Percentiles rank a stretch among this genome's conserved stretches.
Evolutionary conservation across 2,888 invertebrate species (phyloP).

Genomic region (Leptinotarsa juncta): DNA sequence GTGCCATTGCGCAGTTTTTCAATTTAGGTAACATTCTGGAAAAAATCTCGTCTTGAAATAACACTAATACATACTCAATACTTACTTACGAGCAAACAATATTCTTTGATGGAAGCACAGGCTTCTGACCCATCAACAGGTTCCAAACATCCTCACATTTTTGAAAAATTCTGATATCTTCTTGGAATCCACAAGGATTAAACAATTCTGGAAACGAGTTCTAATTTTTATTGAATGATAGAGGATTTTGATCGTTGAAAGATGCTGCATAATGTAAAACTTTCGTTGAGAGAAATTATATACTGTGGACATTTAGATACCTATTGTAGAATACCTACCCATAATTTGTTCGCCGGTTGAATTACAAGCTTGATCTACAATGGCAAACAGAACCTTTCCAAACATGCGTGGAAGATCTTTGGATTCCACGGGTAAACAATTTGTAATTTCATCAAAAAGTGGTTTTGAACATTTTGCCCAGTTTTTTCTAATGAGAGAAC

Average conservation of each 20-base stretch:
- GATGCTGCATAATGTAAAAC: not conserved
- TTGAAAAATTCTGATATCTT: conserved; percentile 28
- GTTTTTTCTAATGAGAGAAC: conserved; percentile 38
- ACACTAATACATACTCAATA: not conserved
- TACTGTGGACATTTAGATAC: too few relatives aligned
- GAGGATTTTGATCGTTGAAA: too few relatives aligned
- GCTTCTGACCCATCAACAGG: conserved; percentile 27
- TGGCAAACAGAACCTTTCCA: conserved; percentile 32
- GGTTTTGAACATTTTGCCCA: conserved; percentile 40
- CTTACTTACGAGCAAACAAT: conserved; percentile 44
- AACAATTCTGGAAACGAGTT: conserved; percentile 37
- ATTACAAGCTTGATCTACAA: conserved; percentile 41
- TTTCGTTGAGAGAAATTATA: too few relatives aligned
- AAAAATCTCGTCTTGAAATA: conserved; percentile 12
- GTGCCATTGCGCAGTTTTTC: conserved; percentile 33
- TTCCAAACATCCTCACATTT: conserved; percentile 33
- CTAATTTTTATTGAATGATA: too few relatives aligned
- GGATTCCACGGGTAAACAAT: conserved; percentile 41
- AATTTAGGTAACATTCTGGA: conserved; percentile 37
- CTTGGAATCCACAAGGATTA: conserved; percentile 39
- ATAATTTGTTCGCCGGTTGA: conserved; percentile 45
- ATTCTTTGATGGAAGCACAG: conserved; percentile 39
- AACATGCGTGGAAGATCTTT: conserved; percentile 37
- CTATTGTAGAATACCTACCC: conserved; percentile 34
- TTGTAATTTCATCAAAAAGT: conserved; percentile 27